Evolutionary conservation across 2,113 vertebrate species (phyloP).

Genomic region (Poicephalus gulielmi): DNA sequence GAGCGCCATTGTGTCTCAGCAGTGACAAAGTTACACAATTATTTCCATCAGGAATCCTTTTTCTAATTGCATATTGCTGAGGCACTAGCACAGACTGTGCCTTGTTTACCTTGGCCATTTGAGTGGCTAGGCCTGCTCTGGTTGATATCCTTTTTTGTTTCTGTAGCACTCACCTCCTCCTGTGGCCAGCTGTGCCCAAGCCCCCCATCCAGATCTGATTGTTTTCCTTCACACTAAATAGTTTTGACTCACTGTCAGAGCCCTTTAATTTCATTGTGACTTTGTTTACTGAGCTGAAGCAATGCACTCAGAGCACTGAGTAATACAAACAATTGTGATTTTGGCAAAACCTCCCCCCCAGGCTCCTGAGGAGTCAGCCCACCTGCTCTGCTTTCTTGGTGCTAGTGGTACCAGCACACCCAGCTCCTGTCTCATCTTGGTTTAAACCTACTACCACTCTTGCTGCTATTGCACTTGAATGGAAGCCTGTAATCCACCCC

Average conservation of each 20-base stretch:
- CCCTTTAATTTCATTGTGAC: background rate
- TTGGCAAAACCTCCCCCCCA: background rate
- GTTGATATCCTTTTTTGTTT: background rate
- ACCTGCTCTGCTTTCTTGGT: background rate
- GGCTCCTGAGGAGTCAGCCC: background rate
- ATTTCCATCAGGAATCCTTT: background rate
- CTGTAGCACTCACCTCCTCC: background rate
- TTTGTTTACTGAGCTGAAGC: background rate
- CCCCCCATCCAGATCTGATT: background rate
- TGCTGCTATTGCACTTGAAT: background rate
- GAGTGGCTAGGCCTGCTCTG: background rate
- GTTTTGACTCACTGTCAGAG: background rate
- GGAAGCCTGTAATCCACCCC: background rate
- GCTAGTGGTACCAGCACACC: background rate
- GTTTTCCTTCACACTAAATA: constrained; percentile 12
- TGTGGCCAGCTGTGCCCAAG: background rate
- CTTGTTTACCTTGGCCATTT: constrained; percentile 25
- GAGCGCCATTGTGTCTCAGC: rapidly evolving
- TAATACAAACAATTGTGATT: background rate
- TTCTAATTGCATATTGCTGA: background rate
- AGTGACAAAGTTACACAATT: background rate
- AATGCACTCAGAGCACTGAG: background rate
- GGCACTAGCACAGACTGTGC: background rate
- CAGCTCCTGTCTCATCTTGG: background rate
- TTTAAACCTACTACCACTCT: background rate